Evolutionary conservation across 1,140 invertebrate genomes (phyloP), one percentile per base, ranked within the genome.

Genomic region (Eriosoma lanigerum): DNA sequence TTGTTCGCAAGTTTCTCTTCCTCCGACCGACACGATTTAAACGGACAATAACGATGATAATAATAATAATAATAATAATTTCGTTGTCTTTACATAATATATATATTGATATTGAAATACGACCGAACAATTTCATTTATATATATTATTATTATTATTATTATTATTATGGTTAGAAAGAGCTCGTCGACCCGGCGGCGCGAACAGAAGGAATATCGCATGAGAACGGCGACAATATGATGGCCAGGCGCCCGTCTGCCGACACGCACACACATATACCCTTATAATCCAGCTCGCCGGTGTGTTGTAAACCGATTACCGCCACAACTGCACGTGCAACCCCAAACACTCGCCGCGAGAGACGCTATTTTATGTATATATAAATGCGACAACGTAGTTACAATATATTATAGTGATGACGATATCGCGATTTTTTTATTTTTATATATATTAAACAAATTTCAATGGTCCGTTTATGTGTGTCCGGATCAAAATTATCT

Each of bases 221-320:
- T 50, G 66, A 70, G 66, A 70, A 76, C 73, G 73, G 73, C 73
- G 73, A 76, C 73, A 76, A 76, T 76, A 76, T 76, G 73, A 76
- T 76, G 73, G 73, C 54, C 73, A 58, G 73, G 73, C 73, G 54
- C 73, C 73, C 73, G 73, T 76, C 73, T 76, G 73, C 73, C 73
- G 54, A 76, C n/a, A 64, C 21, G 21, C 21, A 58, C 56, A 58
- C 21, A 13, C 21, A 64, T 70, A 70, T 48, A 76, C 73, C 73
- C 73, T 76, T 60, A 60, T 76, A 76, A 76, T 76, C 73, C 72
- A 32, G 64, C n/a, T 32, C 64, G 64, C 64, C 73, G 52, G 73
- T 60, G 73, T 76, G 73, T 76, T 76, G 73, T 76, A 76, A 76
- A 76, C 73, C 73, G 73, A 76, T 76, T 76, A 76, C 52, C 32